These are phyloP conservation scores for Latrodectus geometricus DNA, from an alignment of 1,140 invertebrate species.

Conservation along the genomic window DNA sequence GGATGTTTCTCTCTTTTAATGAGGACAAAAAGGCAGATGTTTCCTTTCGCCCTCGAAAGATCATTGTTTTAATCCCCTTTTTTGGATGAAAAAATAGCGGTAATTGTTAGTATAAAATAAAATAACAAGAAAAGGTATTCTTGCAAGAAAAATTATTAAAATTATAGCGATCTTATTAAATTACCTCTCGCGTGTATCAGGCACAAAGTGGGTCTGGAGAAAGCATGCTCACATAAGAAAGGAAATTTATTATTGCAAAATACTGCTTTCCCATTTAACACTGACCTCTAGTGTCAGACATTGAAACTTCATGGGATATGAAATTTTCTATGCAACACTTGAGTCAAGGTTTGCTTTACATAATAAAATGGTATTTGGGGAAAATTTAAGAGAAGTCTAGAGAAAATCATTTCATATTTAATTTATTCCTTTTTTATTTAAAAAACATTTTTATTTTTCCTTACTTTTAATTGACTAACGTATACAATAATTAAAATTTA, in stretches of 20 bases:
- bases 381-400: no score
- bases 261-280: background rate
- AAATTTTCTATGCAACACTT: no score
- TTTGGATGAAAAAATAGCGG: constrained; percentile 10
- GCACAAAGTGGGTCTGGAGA: background rate
- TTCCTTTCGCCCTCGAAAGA: constrained; percentile 1
- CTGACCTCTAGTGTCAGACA: background rate
- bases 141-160: background rate
- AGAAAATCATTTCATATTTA: no score
- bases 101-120: constrained; percentile 33
- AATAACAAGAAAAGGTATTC: background rate
- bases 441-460: no score
- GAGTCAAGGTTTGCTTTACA: no score
- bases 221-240: background rate
- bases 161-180: background rate
- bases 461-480: no score
- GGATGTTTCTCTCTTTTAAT: constrained; percentile 37
- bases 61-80: constrained; percentile 45
- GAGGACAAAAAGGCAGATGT: constrained; percentile 47
- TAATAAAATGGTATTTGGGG: no score
- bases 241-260: background rate
- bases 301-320: no score
- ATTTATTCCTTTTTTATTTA: no score
- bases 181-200: background rate
- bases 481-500: no score